Conservation (phyloP, 2,888 invertebrate genomes). For the Caenorhabditis sp. region DNA sequence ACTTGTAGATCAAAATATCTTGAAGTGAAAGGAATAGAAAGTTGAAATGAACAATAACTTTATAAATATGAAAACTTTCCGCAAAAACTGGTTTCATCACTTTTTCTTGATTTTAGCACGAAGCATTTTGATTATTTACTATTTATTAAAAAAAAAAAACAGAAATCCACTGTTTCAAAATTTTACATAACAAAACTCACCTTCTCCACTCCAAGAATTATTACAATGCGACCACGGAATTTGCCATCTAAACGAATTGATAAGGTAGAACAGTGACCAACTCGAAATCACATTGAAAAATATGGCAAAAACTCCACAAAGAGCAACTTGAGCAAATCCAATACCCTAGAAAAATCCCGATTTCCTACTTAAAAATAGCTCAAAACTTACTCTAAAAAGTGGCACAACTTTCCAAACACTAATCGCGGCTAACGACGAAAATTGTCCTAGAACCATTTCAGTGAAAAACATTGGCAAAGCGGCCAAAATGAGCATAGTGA, state of each 20-base stretch:
- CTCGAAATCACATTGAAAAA: slow-evolving; percentile 76
- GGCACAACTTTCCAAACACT: slow-evolving; percentile 84
- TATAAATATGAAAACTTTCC: not conserved
- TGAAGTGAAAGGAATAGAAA: not conserved
- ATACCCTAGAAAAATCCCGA: slow-evolving; percentile 70
- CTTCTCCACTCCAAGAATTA: slow-evolving; percentile 83
- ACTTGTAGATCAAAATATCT: too few relatives aligned
- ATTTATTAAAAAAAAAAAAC: too few relatives aligned
- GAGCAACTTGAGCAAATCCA: slow-evolving; percentile 75
- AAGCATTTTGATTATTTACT: too few relatives aligned
- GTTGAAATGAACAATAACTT: too few relatives aligned
- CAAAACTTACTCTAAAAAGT: slow-evolving; percentile 76
- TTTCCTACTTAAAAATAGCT: too few relatives aligned
- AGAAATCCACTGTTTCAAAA: too few relatives aligned
- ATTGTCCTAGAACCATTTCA: slow-evolving; percentile 83
- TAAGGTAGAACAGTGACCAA: slow-evolving; percentile 75
- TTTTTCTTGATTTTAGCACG: too few relatives aligned
- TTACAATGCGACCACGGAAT: slow-evolving; percentile 89
- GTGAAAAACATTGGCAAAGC: slow-evolving; percentile 85
- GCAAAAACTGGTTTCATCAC: slow-evolving; percentile 13
- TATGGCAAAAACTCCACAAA: slow-evolving; percentile 74
- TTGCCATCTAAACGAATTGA: slow-evolving; percentile 82
- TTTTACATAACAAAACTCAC: too few relatives aligned
- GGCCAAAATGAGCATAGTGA: slow-evolving; percentile 81
- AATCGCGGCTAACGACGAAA: slow-evolving; percentile 78